Conservation (phyloP, 1,140 invertebrate species). For the Melitaea cinxia region DNA sequence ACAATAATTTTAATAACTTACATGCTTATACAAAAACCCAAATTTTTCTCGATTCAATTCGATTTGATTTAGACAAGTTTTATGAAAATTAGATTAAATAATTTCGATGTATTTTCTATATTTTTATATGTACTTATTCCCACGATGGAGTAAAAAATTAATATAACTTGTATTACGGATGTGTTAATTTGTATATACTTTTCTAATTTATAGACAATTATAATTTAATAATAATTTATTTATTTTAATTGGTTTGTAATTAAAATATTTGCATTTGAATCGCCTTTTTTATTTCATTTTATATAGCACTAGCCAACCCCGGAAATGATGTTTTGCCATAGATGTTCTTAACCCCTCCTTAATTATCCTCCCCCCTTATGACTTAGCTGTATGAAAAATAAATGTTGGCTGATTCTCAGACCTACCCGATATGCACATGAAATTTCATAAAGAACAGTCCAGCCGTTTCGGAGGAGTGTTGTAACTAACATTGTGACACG, state of each 20-base stretch:
- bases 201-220: conserved; percentile 17
- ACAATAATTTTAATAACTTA: no score
- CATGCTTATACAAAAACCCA: no score
- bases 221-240: conserved; percentile 31
- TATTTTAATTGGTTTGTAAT: conserved; percentile 30
- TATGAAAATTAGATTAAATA: not conserved
- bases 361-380: no score
- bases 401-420: no score
- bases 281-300: conserved; percentile 9
- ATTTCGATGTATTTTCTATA: not conserved
- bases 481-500: no score
- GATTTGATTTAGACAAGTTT: not conserved
- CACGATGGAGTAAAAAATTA: conserved; percentile 32
- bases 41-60: not conserved
- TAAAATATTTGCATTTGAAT: conserved; percentile 36
- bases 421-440: no score
- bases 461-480: no score
- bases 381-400: no score
- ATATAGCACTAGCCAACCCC: no score
- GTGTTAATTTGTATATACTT: conserved; percentile 11
- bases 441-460: no score
- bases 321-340: no score
- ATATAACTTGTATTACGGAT: not conserved
- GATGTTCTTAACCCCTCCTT: no score
- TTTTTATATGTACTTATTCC: conserved; percentile 36